Evolutionary conservation across 1,140 invertebrate species (phyloP), one percentile per base, ranked within the genome.

Genomic region (Eulimnadia texana): DNA sequence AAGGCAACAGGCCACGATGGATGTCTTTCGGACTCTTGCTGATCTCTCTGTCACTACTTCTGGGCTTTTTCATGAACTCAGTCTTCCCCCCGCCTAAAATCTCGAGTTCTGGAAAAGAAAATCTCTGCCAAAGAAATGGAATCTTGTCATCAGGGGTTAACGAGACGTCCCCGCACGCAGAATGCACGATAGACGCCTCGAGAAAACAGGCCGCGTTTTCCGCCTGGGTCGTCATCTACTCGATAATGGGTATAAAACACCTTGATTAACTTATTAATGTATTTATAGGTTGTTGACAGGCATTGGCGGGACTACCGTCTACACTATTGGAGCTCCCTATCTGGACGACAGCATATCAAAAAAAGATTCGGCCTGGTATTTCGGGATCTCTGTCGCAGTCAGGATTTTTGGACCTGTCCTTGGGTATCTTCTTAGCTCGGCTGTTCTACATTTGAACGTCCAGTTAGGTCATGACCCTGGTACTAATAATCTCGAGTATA

Each of bases 1-100:
- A 42, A 22, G 65, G 66, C 1, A 64, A 67, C 53, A 47, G 66
- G 28, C 66, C 66, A 16, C 50, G 66, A n/a, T 67, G 66, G 66
- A 53, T 67, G 64, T 56, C 19, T 22, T 19, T 60, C 6, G 63
- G 63, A 2, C 20, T 65, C 25, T n/a, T 51, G 3, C 28, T 63
- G 10, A 16, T 56, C 9, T 54, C 57, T 23, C 13, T 49, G 23
- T 49, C 53, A 25, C 55, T 23, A 49, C 19, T 24, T 28, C 20
- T 29, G 3, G 53, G 51, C 33, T 66, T 65, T 54, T 42, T 50
- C 2, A 50, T 60, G n/a, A 23, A 60, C 54, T 51, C 64, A 19
- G 42, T 65, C n/a, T 61, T 63, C 22, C 65, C 65, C 1, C 50
- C 59, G 1, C 62, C 59, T 2, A 24, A 22, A 54, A 49, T 62